Percentiles rank a stretch among this genome's conserved stretches.
phyloP scores from a whole-genome alignment of 2,888 invertebrate genomes.

The Tiphia femorata region DNA sequence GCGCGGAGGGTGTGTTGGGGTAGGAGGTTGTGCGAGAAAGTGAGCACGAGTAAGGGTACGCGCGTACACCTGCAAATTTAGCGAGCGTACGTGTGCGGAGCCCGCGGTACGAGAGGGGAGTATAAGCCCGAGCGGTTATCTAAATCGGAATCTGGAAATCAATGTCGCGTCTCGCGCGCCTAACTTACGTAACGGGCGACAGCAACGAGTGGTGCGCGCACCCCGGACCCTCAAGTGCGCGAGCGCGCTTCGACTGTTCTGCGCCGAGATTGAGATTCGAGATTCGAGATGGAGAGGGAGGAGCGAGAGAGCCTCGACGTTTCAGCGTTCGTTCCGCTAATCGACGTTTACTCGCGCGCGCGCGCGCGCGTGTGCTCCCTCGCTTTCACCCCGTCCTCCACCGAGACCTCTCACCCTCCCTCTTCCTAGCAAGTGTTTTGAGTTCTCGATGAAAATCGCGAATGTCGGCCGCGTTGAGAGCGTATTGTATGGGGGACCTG shows the following conservation, averaged over 20 bases:
- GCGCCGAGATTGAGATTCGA: too few species aligned
- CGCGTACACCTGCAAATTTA: constrained; percentile 6
- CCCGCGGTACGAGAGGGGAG: constrained; percentile 1
- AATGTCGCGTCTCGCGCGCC: constrained; percentile 41
- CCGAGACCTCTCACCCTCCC: background rate
- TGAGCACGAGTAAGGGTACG: background rate
- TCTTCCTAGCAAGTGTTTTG: too few species aligned
- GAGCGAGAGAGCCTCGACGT: too few species aligned
- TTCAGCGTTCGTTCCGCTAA: too few species aligned
- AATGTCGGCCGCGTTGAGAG: background rate
- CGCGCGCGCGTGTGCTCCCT: too few species aligned
- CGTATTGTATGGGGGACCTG: background rate
- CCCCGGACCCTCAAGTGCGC: too few species aligned
- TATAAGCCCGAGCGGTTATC: constrained; percentile 32
- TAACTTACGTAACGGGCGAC: background rate
- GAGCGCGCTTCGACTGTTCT: too few species aligned
- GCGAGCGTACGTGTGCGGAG: constrained; percentile 10
- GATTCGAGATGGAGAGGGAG: background rate
- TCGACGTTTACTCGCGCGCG: too few species aligned
- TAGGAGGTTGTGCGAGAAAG: background rate
- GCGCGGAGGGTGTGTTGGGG: background rate
- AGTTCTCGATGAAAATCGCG: background rate
- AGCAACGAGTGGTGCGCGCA: too few species aligned
- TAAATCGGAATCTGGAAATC: constrained; percentile 57
- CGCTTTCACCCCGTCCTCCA: too few species aligned